phyloP scores from a whole-genome alignment of 92 coral and sea anemone species.

The Blastomussa wellsi region DNA sequence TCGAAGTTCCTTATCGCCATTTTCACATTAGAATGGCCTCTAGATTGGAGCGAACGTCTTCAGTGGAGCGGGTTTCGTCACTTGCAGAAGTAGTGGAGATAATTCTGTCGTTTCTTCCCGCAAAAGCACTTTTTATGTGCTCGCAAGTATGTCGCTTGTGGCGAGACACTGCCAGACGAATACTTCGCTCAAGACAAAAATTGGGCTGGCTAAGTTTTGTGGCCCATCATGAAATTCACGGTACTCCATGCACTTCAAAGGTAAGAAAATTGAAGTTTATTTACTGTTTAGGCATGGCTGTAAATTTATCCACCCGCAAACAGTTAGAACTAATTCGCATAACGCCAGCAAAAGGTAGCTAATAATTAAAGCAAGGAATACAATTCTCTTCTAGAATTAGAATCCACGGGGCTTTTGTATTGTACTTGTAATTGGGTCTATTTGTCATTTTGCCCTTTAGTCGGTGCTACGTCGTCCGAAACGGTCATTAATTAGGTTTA shows the following conservation, averaged over 20 bases:
- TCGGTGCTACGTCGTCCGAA: background rate
- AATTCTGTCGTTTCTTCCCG: slow-evolving; percentile 83
- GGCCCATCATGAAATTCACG: slow-evolving; percentile 68
- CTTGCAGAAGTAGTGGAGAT: slow-evolving; percentile 87
- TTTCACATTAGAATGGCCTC: slow-evolving; percentile 57
- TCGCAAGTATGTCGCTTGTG: slow-evolving; percentile 85
- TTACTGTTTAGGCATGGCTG: background rate
- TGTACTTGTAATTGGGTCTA: background rate
- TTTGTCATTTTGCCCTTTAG: background rate
- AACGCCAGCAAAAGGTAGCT: background rate
- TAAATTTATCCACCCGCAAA: background rate
- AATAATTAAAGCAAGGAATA: background rate
- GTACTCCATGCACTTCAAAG: slow-evolving; percentile 84
- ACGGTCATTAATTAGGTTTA: background rate
- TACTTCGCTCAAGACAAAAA: slow-evolving; percentile 69
- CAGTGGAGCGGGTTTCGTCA: slow-evolving; percentile 48
- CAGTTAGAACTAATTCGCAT: background rate
- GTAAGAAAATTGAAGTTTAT: slow-evolving; percentile 34
- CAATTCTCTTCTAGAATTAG: background rate
- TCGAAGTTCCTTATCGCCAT: slow-evolving; percentile 5
- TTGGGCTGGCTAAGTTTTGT: slow-evolving; percentile 77
- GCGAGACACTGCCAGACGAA: slow-evolving; percentile 79
- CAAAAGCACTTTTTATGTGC: slow-evolving; percentile 65
- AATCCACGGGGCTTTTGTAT: background rate
- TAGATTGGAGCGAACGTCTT: slow-evolving; percentile 42